Evolutionary conservation across 2,113 vertebrate species (phyloP).

Genomic region (Aleadryas rufinucha): DNA sequence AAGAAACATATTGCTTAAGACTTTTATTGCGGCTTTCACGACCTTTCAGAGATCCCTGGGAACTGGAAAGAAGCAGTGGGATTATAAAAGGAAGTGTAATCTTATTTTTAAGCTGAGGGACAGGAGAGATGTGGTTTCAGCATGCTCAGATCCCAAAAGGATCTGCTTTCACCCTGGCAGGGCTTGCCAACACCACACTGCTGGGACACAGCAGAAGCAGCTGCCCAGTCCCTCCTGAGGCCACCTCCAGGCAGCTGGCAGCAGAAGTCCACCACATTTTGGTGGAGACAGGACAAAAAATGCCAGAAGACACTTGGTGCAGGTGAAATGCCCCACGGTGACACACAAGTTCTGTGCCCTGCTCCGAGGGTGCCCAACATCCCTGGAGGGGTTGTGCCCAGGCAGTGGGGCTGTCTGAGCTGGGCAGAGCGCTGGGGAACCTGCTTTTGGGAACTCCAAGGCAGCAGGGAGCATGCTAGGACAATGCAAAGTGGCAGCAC

Average conservation of each 20-base stretch:
- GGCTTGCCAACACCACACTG: rapidly evolving
- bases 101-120: background rate
- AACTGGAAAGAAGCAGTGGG: background rate
- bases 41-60: background rate
- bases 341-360: background rate
- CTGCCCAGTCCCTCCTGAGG: background rate
- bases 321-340: background rate
- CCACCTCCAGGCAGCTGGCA: background rate
- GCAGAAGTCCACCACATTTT: background rate
- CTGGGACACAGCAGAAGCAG: background rate
- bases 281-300: background rate
- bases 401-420: background rate
- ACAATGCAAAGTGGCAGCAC: background rate
- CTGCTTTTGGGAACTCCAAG: background rate
- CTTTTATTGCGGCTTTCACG: background rate
- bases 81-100: background rate
- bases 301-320: background rate
- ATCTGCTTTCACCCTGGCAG: background rate
- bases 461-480: background rate
- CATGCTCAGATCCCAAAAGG: background rate
- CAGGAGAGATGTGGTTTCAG: background rate
- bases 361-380: background rate
- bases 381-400: background rate
- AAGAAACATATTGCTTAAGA: background rate
- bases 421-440: background rate